Base-by-base conservation (phyloP, 2,797 vertebrate genomes). In the Enteromius unitaeniatus region DNA sequence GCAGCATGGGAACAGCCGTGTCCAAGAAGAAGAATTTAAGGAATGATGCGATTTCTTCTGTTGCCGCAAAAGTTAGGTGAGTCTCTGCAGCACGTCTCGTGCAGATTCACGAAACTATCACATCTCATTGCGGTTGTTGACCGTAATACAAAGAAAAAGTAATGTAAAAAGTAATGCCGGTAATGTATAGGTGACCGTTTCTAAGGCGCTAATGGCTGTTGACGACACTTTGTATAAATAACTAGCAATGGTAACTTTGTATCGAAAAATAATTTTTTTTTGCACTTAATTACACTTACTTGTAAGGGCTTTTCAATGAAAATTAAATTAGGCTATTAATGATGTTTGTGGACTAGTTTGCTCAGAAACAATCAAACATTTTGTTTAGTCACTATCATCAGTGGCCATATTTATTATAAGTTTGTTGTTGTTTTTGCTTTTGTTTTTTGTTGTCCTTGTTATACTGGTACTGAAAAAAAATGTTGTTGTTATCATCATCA, bases 61-160 rank as follows among this genome's bases (percentile, higher is more conserved):
- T 97, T 90, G 96, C 97, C 78, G 96, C 96, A 87, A 99, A 99
- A 98, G 97, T 98, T 94, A 91, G 97, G 97, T 98, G 95, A 96
- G 97, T 94, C 55, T 53, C 65, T 7, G 28, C 19, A 37, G 3
- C 37, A 47, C 68, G 34, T 14, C 53, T 81, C 34, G 13, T 19
- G 14, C 15, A 17, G 19, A 28, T 9, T 21, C 28, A 45, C 51
- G 45, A 9, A 60, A 60, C 31, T 40, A 58, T 62, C 19, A 47
- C 14, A 37, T 51, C 42, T 60, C 37, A 47, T 34, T 37, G 53
- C 55, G 1, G 34, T 19, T 60, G 14, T 42, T 11, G 28, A 55
- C 28, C 14, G 28, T n/a, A n/a, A 23, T n/a, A 75, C 26, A n/a
- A 19, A 14, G 5, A 55, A 4, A 28, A 28, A 28, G 28, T 28